Conservation (phyloP, 2,797 vertebrate genomes). For the Poeciliopsis gracilis region DNA sequence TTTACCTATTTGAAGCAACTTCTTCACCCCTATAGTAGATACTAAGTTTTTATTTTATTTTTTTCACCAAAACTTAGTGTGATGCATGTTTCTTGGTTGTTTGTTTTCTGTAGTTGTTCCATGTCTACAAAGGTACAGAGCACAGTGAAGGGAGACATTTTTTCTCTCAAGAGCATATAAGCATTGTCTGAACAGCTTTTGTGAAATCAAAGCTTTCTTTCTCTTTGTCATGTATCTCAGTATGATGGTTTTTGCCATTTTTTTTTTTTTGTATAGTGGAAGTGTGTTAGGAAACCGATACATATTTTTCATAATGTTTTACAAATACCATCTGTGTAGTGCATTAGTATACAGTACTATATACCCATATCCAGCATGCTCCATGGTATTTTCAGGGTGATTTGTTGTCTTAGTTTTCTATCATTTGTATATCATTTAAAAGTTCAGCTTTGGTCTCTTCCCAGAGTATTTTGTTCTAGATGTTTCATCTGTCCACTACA, state of each 20-base stretch:
- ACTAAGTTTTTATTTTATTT: not conserved
- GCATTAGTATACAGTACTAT: not conserved
- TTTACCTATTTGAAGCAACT: slow-evolving; percentile 34
- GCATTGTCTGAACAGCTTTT: not conserved
- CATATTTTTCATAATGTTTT: not conserved
- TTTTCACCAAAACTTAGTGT: not conserved
- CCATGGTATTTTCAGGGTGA: not conserved
- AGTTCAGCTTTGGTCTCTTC: not conserved
- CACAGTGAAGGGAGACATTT: not conserved
- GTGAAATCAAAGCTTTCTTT: not conserved
- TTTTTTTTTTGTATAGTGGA: not conserved
- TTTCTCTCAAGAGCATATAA: not conserved
- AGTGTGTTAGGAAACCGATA: not conserved
- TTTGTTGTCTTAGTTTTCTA: not conserved
- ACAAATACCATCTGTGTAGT: not conserved
- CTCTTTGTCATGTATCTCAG: not conserved
- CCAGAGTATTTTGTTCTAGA: not conserved
- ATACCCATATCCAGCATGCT: not conserved
- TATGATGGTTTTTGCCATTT: not conserved
- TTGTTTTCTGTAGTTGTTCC: not conserved
- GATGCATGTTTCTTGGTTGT: not conserved
- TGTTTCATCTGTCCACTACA: not conserved
- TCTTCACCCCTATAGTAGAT: slow-evolving; percentile 16
- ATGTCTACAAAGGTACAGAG: not conserved
- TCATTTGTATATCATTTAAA: not conserved